Base-by-base conservation (phyloP, 2,888 invertebrate genomes). In the Meteorus colon region DNA sequence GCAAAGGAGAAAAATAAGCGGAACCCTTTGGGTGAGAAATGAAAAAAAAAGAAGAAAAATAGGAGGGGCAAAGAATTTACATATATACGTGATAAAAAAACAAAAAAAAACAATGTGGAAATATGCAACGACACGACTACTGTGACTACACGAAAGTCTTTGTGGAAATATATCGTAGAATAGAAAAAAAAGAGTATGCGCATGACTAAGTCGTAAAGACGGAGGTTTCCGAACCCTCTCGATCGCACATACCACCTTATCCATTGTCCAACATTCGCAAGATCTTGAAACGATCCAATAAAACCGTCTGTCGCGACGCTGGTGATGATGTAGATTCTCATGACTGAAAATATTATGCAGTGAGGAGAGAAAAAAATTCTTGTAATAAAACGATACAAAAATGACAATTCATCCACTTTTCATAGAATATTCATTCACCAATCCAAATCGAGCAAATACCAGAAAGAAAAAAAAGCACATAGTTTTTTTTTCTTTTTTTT, bases 171-270 rank as follows among this genome's bases (percentile, higher is more conserved):
- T 55, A 55, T 24, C 55, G 24, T 24, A 4, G n/a, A 55, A 55
- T 55, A 24, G 8, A 55, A 55, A 55, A 55, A 55, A 19, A 24
- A 24, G 24, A 24, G 19, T 55, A 19, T 55, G 55, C 55, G 55
- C 55, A 55, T 55, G 55, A 55, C 55, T 19, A 65, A 37, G 19
- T 65, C 65, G 65, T 65, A 65, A 65, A 65, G 65, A n/a, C 34
- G 12, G 41, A 65, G 65, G 65, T 65, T 65, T 65, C 12, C 65
- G 34, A 65, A 65, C 65, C 65, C 65, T 65, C 55, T 55, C 55
- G 55, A 55, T 55, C 55, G 19, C 19, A 55, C 55, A 8, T 41
- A 55, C 55, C 55, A 19, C 55, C 55, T 41, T 12, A 19, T 19
- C 19, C 37, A 65, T 24, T 19, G 37, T 6, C 37, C 12, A 37